Evolutionary conservation across 2,113 vertebrate genomes (phyloP).

Genomic region (Actinemys pallida): DNA sequence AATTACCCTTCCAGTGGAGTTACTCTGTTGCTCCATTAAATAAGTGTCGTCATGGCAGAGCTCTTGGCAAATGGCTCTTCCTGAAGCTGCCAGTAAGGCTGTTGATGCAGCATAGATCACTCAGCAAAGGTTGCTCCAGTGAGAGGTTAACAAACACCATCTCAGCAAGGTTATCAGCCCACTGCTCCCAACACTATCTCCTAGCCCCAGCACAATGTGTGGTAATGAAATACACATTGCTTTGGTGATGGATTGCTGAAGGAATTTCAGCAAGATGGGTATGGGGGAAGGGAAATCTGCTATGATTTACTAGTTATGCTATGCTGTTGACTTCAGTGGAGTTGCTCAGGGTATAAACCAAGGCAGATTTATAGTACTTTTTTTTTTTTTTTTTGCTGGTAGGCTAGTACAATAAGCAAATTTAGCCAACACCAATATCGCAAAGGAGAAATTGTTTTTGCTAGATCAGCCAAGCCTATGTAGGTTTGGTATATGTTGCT

Average conservation of each 20-base stretch:
- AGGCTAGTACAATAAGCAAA: not conserved
- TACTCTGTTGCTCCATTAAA: not conserved
- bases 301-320: not conserved
- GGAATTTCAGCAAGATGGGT: not conserved
- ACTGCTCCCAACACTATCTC: not conserved
- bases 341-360: not conserved
- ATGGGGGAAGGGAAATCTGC: not conserved
- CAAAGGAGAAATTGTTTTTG: not conserved
- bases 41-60: slow-evolving; percentile 15
- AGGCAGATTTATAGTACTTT: not conserved
- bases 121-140: fast-evolving
- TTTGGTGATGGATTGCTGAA: not conserved
- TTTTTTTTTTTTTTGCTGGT: not conserved
- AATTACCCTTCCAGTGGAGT: not conserved
- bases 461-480: not conserved
- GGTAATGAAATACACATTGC: not conserved
- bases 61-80: not conserved
- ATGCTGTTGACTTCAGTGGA: not conserved
- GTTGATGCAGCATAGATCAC: not conserved
- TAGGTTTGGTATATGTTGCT: not conserved
- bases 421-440: fast-evolving
- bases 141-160: not conserved
- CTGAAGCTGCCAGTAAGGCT: not conserved
- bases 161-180: not conserved
- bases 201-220: not conserved